phyloP scores from a whole-genome alignment of 2,888 invertebrate species.

The Xestoiulus laeticollis region DNA sequence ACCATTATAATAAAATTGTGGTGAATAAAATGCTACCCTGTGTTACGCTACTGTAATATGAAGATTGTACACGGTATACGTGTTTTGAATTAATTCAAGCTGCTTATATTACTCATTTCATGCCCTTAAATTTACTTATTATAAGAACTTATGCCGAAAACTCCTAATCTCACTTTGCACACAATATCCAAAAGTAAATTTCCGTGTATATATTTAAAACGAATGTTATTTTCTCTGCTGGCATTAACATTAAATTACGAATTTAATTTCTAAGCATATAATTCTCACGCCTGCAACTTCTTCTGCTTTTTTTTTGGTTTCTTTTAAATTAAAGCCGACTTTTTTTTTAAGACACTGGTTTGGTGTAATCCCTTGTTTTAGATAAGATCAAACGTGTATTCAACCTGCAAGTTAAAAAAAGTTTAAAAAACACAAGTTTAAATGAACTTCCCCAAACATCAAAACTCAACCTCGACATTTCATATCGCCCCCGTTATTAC shows the following conservation, averaged over 20 bases:
- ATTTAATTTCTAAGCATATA: no score
- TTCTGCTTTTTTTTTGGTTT: not conserved
- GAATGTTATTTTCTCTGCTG: no score
- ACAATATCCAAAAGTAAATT: no score
- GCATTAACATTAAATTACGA: no score
- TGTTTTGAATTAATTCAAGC: no score
- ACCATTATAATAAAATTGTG: not conserved
- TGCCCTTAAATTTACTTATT: no score
- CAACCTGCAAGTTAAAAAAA: not conserved
- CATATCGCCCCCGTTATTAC: conserved; percentile 43
- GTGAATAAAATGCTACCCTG: not conserved
- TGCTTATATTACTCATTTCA: no score
- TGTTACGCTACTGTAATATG: not conserved
- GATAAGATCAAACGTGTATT: not conserved
- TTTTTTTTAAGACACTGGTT: not conserved
- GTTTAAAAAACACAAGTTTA: not conserved
- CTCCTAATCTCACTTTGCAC: no score
- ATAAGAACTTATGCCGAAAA: no score
- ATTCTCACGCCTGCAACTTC: not conserved
- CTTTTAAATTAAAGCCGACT: not conserved
- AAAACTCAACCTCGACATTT: conserved; percentile 5
- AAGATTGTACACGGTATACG: not conserved
- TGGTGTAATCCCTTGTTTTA: not conserved
- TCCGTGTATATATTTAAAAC: no score
- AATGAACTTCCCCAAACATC: not conserved